Evolutionary conservation across 1,140 invertebrate species (phyloP).

Genomic region (Chelonus insularis): DNA sequence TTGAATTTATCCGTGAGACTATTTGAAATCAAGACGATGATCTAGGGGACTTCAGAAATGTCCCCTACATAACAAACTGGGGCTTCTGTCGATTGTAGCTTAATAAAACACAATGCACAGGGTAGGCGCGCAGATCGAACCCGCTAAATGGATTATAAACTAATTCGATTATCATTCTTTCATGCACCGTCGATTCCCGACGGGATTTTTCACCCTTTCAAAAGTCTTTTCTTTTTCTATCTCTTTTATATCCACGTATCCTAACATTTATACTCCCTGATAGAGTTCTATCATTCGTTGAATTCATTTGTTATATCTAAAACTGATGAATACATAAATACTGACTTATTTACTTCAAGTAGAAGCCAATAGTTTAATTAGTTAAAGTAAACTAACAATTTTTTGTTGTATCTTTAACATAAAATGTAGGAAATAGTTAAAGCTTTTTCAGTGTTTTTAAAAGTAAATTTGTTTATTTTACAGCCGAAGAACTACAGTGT

Average conservation of each 20-base stretch:
- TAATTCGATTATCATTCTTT: slow-evolving; percentile 50
- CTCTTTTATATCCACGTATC: too few species aligned
- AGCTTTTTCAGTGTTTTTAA: slow-evolving; percentile 23
- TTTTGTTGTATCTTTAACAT: background rate
- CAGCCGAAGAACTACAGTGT: slow-evolving; percentile 69
- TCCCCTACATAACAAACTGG: slow-evolving; percentile 11
- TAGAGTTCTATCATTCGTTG: slow-evolving; percentile 5
- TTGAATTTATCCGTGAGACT: slow-evolving; percentile 10
- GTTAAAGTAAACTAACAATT: background rate
- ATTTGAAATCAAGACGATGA: slow-evolving; percentile 24
- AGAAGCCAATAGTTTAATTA: too few species aligned
- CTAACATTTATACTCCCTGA: background rate
- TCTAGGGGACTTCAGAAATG: slow-evolving; percentile 5
- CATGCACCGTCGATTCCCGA: slow-evolving; percentile 32
- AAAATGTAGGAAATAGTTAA: background rate
- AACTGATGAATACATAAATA: too few species aligned
- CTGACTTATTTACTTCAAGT: too few species aligned
- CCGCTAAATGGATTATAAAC: slow-evolving; percentile 50
- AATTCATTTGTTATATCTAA: slow-evolving; percentile 1
- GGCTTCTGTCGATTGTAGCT: slow-evolving; percentile 49
- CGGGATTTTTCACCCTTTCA: slow-evolving; percentile 29
- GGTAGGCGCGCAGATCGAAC: slow-evolving; percentile 35
- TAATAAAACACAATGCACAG: slow-evolving; percentile 42
- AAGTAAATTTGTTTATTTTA: slow-evolving; percentile 37
- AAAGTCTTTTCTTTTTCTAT: slow-evolving; percentile 22